These are phyloP conservation scores for Cyprinodon brontotheroides DNA, from an alignment of 2,113 vertebrate genomes.

Conservation along the genomic window DNA sequence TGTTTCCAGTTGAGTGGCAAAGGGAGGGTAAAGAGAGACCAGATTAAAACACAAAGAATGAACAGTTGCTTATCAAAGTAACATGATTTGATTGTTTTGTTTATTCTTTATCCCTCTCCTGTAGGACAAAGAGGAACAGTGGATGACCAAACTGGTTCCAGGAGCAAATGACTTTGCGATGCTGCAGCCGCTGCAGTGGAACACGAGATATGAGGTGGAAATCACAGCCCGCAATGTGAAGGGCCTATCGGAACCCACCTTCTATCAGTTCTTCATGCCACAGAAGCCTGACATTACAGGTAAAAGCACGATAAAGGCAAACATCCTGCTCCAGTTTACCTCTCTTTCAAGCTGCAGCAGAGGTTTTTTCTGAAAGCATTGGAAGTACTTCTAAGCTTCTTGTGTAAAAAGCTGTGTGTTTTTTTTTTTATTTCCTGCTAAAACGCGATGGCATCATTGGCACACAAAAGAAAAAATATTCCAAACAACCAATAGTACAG, in stretches of 20 bases:
- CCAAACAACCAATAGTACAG: conserved; percentile 34
- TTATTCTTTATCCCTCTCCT: conserved; percentile 22
- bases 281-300: conserved; percentile 98
- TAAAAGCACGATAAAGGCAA: conserved; percentile 68
- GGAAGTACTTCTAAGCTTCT: conserved; percentile 2
- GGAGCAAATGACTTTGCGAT: conserved; percentile 93
- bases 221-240: conserved; percentile 95
- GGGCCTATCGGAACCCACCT: conserved; percentile 94
- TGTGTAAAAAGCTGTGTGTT: not conserved
- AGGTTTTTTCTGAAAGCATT: conserved; percentile 2
- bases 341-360: not conserved
- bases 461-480: conserved; percentile 49
- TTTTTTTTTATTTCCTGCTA: not conserved
- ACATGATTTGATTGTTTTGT: not conserved
- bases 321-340: not conserved
- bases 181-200: conserved; percentile 95
- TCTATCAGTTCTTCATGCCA: conserved; percentile 97
- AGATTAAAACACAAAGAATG: conserved; percentile 31
- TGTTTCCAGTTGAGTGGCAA: conserved; percentile 25
- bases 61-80: conserved; percentile 24
- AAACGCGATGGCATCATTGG: conserved; percentile 6
- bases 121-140: conserved; percentile 97
- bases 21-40: not conserved
- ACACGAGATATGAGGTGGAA: conserved; percentile 95
- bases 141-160: conserved; percentile 94